Percentiles rank a stretch among this genome's conserved stretches.
phyloP scores from a whole-genome alignment of 2,888 invertebrate species.

The Harpalus rufipes region DNA sequence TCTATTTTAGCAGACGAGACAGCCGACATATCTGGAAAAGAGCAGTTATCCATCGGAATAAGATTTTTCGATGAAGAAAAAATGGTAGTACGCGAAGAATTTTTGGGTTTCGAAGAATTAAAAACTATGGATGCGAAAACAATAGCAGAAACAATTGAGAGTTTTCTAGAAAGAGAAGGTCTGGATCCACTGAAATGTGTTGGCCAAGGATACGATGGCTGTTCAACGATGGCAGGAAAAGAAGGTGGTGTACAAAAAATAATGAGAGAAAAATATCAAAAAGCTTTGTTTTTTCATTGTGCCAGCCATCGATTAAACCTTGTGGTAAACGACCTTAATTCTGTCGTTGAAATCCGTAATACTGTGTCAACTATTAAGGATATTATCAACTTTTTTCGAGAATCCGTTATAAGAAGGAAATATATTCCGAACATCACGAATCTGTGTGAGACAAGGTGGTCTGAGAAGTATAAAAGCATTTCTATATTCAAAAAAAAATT shows the following conservation, averaged over 20 bases:
- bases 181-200: conserved; percentile 68
- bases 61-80: not conserved
- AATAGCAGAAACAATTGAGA: not conserved
- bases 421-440: conserved; percentile 67
- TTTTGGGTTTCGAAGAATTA: not conserved
- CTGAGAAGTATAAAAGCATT: conserved; percentile 68
- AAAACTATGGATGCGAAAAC: not conserved
- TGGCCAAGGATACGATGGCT: conserved; percentile 70
- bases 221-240: conserved; percentile 69
- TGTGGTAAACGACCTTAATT: conserved; percentile 60
- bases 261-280: no score
- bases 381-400: conserved; percentile 69
- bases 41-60: not conserved
- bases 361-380: conserved; percentile 68
- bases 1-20: not conserved
- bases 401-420: conserved; percentile 50
- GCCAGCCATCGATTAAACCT: conserved; percentile 69
- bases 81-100: not conserved
- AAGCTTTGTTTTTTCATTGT: conserved; percentile 69
- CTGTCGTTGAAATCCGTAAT: not conserved
- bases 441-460: conserved; percentile 69
- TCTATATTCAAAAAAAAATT: conserved; percentile 59
- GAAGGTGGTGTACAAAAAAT: no score
- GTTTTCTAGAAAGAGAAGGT: not conserved
- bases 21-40: not conserved